Evolutionary conservation across 2,797 vertebrate genomes (phyloP).

Genomic region (Channallabes apus): DNA sequence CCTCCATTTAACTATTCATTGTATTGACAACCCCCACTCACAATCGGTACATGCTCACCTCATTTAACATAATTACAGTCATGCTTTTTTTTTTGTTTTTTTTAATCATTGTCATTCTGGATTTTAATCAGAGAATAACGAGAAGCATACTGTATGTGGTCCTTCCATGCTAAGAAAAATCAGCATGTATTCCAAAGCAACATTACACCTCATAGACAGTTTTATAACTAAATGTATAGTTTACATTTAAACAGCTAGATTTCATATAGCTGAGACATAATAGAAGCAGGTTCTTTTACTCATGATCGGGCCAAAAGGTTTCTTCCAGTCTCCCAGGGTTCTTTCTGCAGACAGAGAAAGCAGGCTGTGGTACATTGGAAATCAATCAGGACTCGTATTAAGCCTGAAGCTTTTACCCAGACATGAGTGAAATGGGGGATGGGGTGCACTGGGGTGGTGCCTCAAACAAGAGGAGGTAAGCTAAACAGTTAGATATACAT

Average conservation of each 20-base stretch:
- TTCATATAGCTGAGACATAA: neutral
- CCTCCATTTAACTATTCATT: conserved; percentile 46
- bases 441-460: conserved; percentile 33
- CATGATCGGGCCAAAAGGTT: neutral
- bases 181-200: no score
- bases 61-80: conserved; percentile 16
- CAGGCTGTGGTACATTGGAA: conserved; percentile 46
- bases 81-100: no score
- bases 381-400: conserved; percentile 49
- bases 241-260: neutral
- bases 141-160: neutral
- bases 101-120: neutral
- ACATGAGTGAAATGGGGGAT: conserved; percentile 32
- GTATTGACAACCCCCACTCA: conserved; percentile 27
- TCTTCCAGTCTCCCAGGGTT: conserved; percentile 21
- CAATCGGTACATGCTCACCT: conserved; percentile 14
- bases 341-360: conserved; percentile 28
- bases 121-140: neutral
- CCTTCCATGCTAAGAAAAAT: neutral
- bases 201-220: neutral
- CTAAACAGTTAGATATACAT: conserved; percentile 11
- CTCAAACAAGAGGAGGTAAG: conserved; percentile 7
- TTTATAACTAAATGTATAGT: neutral
- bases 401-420: conserved; percentile 46
- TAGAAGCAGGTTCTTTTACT: conserved; percentile 14